Evolutionary conservation across 1,140 invertebrate species (phyloP).

Genomic region (Zelostemma sp.): DNA sequence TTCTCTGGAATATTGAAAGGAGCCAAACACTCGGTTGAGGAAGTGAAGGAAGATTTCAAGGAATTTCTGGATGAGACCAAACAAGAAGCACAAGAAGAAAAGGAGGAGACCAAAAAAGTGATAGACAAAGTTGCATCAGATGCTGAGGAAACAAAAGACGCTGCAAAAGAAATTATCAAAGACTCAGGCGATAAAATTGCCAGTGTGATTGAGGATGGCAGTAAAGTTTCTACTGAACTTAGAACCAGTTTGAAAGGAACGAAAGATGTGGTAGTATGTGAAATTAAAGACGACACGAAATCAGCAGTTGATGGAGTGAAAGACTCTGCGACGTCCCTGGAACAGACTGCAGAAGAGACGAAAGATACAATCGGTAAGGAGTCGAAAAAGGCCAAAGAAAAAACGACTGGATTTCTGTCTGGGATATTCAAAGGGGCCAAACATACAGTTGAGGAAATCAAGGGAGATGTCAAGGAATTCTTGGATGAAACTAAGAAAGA

Average conservation of each 20-base stretch:
- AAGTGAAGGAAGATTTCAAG: constrained; percentile 43
- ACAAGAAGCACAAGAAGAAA: constrained; percentile 25
- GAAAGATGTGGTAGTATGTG: too few relatives aligned
- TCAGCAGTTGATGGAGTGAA: constrained; percentile 3
- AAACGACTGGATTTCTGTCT: constrained; percentile 46
- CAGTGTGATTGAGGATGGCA: too few relatives aligned
- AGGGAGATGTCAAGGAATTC: constrained; percentile 51
- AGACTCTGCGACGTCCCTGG: too few relatives aligned
- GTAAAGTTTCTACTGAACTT: too few relatives aligned
- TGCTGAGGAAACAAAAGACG: neutral
- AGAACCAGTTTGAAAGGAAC: too few relatives aligned
- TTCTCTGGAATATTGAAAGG: constrained; percentile 55
- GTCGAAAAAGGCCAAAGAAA: constrained; percentile 45
- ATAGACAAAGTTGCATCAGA: constrained; percentile 3
- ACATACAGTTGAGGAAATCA: constrained; percentile 37
- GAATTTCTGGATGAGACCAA: constrained; percentile 42
- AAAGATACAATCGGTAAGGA: constrained; percentile 17
- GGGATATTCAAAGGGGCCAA: constrained; percentile 54
- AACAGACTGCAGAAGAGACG: too few relatives aligned
- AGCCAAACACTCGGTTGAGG: constrained; percentile 36
- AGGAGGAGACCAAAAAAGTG: constrained; percentile 17
- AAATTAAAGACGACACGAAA: too few relatives aligned
- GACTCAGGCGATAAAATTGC: too few relatives aligned
- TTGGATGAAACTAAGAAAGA: constrained; percentile 48
- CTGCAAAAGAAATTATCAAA: neutral